Conservation (phyloP, 92 coral and sea anemone species). For the Parazoanthus darwini region DNA sequence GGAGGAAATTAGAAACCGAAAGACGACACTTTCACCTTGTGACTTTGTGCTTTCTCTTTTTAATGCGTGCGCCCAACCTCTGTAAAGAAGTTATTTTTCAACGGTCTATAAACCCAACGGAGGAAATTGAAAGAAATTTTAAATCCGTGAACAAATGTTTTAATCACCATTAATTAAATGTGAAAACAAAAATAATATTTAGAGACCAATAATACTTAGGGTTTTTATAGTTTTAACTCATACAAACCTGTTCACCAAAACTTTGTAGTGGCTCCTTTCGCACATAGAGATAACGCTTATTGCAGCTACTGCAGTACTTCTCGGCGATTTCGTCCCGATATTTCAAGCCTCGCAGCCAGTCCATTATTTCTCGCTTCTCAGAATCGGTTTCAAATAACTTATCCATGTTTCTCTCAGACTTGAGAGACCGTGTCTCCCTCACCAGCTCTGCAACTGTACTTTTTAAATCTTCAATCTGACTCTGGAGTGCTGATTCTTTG, state of each 20-base stretch:
- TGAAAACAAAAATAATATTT: neutral
- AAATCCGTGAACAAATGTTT: neutral
- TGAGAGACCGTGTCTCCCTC: slow-evolving; percentile 64
- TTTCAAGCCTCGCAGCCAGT: slow-evolving; percentile 83
- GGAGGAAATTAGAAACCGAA: neutral
- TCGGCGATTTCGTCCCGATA: slow-evolving; percentile 87
- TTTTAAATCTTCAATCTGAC: slow-evolving; percentile 82
- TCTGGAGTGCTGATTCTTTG: slow-evolving; percentile 82
- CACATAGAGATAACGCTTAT: slow-evolving; percentile 78
- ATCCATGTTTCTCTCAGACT: slow-evolving; percentile 59
- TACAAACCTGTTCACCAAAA: slow-evolving; percentile 72
- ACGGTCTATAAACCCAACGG: neutral
- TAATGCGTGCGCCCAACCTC: neutral
- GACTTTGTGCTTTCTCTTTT: neutral
- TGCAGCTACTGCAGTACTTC: slow-evolving; percentile 77
- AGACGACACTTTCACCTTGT: neutral
- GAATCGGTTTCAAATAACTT: slow-evolving; percentile 60
- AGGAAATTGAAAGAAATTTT: neutral
- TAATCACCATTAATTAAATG: neutral
- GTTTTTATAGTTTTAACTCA: neutral
- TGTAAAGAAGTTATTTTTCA: neutral
- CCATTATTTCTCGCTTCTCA: slow-evolving; percentile 67
- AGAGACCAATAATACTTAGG: neutral
- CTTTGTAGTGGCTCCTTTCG: slow-evolving; percentile 81
- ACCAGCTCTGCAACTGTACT: slow-evolving; percentile 64